phyloP scores from a whole-genome alignment of 2,113 vertebrate species.

The Philantomba maxwellii region DNA sequence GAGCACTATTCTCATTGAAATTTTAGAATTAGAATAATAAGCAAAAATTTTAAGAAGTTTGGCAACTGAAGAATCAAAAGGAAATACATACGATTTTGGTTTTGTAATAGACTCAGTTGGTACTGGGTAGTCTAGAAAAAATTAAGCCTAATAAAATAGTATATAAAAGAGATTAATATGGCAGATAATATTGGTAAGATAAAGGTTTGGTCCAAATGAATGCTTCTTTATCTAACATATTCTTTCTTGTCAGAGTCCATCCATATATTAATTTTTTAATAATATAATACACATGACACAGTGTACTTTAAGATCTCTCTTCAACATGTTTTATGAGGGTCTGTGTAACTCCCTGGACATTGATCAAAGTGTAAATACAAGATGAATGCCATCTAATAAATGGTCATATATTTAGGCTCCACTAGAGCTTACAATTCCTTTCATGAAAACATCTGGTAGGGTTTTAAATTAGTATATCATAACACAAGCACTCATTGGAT shows the following conservation, averaged over 20 bases:
- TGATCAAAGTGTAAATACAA: not conserved
- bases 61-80: not conserved
- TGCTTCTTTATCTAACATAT: not conserved
- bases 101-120: too few species aligned
- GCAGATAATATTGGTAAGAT: not conserved
- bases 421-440: not conserved
- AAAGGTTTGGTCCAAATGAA: not conserved
- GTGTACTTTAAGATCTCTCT: not conserved
- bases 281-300: not conserved
- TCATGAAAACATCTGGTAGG: not conserved
- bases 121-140: not conserved
- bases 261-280: not conserved
- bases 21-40: not conserved
- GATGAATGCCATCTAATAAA: not conserved
- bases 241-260: not conserved
- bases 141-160: not conserved
- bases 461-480: not conserved
- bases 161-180: not conserved
- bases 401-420: not conserved
- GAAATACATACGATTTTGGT: not conserved
- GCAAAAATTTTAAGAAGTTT: not conserved
- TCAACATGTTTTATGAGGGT: not conserved
- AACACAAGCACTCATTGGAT: fast-evolving
- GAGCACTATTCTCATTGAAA: not conserved
- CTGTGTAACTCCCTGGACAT: not conserved